Conservation (phyloP, 2,797 vertebrate genomes). For the Morelia viridis region DNA sequence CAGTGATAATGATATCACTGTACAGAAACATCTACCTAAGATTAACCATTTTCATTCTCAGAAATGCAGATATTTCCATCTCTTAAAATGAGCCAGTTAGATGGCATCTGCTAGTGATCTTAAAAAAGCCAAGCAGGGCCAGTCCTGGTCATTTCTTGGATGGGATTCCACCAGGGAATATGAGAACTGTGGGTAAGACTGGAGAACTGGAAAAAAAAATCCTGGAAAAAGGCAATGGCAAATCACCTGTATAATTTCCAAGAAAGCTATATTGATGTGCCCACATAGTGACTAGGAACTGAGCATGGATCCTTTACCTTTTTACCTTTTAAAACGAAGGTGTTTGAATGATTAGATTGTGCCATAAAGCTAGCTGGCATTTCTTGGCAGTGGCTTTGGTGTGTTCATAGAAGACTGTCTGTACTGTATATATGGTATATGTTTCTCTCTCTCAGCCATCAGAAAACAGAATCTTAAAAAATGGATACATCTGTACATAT, state of each 20-base stretch:
- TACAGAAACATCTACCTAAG: constrained; percentile 2
- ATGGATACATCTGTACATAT: neutral
- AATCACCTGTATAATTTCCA: neutral
- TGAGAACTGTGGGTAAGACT: neutral
- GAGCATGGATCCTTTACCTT: neutral
- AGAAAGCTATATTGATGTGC: neutral
- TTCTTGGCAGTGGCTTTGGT: constrained; percentile 2
- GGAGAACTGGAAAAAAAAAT: neutral
- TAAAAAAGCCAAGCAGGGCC: neutral
- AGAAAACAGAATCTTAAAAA: constrained; percentile 21
- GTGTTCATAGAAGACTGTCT: constrained; percentile 1
- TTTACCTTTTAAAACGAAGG: neutral
- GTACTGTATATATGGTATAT: neutral
- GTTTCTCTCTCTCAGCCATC: neutral
- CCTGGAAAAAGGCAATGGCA: neutral
- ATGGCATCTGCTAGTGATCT: neutral
- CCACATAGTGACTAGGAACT: neutral
- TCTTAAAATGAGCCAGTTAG: constrained; percentile 13
- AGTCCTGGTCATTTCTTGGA: neutral
- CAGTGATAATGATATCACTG: no score
- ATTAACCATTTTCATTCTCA: neutral
- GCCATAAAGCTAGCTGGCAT: neutral
- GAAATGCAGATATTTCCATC: constrained; percentile 1
- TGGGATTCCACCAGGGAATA: neutral
- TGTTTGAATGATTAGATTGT: neutral